These are phyloP conservation scores for Diadegma fenestrale DNA, from an alignment of 2,888 invertebrate species.

Conservation along the genomic window DNA sequence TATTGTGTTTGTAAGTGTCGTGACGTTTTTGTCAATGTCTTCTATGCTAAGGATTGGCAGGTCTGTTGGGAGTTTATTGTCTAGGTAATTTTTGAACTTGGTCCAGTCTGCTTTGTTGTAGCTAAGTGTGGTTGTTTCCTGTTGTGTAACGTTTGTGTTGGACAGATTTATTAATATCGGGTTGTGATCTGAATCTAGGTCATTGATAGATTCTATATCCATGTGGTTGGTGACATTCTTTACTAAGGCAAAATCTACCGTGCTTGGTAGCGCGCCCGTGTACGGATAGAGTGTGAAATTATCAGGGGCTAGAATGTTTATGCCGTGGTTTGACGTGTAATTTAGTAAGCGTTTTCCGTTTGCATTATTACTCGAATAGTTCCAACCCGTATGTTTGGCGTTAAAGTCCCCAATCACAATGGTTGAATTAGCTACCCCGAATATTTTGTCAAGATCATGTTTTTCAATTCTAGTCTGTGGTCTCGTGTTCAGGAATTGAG, in stretches of 20 bases:
- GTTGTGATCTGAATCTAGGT: slow-evolving; percentile 33
- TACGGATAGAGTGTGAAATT: slow-evolving; percentile 21
- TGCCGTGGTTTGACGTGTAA: slow-evolving; percentile 16
- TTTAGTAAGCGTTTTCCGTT: slow-evolving; percentile 24
- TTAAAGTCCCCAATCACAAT: slow-evolving; percentile 39
- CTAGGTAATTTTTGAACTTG: slow-evolving; percentile 1
- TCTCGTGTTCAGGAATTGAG: too few species aligned
- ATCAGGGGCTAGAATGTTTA: slow-evolving; percentile 15
- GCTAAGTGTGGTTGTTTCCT: background rate
- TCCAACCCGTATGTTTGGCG: slow-evolving; percentile 32
- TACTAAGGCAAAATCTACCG: slow-evolving; percentile 33
- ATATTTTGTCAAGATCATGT: too few species aligned
- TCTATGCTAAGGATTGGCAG: background rate
- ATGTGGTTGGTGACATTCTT: slow-evolving; percentile 22
- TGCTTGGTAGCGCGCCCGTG: slow-evolving; percentile 5
- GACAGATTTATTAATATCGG: slow-evolving; percentile 12
- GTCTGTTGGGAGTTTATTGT: background rate
- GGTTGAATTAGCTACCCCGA: slow-evolving; percentile 8
- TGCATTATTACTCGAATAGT: background rate
- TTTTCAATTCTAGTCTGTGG: too few species aligned
- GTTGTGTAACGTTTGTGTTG: background rate
- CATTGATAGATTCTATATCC: slow-evolving; percentile 8
- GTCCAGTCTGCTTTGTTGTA: slow-evolving; percentile 41
- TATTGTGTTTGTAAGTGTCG: background rate
- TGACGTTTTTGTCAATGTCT: slow-evolving; percentile 5